These are phyloP conservation scores for Danio jaintianensis DNA, from an alignment of 2,797 vertebrate genomes.

Conservation along the genomic window DNA sequence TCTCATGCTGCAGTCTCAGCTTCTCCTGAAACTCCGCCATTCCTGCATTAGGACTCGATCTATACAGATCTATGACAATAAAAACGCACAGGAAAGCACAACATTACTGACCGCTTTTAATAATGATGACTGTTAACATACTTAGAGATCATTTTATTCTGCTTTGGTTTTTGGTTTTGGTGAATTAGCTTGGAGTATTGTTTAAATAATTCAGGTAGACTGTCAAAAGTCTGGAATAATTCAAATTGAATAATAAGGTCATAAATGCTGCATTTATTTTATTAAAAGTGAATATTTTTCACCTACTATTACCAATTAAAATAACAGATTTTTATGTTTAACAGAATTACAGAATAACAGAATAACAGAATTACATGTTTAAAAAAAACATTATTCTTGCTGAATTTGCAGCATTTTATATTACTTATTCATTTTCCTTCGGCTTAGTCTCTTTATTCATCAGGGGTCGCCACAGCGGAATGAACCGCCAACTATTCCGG, in stretches of 20 bases:
- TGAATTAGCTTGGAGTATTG: background rate
- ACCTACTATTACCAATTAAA: too few species aligned
- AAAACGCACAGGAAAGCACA: background rate
- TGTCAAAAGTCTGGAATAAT: background rate
- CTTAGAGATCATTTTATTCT: background rate
- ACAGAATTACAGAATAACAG: too few species aligned
- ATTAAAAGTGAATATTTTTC: background rate
- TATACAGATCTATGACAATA: constrained; percentile 79
- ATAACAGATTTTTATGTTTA: too few species aligned
- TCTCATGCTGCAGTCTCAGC: constrained; percentile 91
- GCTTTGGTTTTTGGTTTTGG: background rate
- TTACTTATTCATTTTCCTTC: too few species aligned
- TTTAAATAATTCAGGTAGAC: background rate
- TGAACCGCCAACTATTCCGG: too few species aligned
- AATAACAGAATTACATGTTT: too few species aligned
- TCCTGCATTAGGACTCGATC: constrained; percentile 80
- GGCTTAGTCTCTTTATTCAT: too few species aligned
- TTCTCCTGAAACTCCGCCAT: constrained; percentile 96
- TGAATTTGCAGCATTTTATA: too few species aligned
- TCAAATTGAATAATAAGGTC: background rate
- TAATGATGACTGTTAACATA: background rate
- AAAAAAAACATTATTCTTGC: too few species aligned
- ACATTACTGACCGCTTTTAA: background rate
- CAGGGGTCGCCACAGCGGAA: too few species aligned
- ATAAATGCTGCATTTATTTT: background rate